Evolutionary conservation across 2,113 vertebrate genomes (phyloP).

Genomic region (Anolis sagrei): DNA sequence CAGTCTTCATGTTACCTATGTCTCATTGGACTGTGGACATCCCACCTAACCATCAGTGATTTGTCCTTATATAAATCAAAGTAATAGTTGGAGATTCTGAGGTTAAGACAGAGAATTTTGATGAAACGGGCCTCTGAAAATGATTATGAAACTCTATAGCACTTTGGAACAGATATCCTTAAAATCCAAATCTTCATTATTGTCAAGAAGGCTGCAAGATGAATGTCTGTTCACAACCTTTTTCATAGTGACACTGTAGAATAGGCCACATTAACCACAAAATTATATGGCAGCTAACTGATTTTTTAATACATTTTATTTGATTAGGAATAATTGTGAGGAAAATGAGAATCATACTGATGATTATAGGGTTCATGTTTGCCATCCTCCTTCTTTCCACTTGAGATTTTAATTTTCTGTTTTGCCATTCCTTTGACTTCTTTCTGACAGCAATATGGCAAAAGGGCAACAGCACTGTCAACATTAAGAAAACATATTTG

Average conservation of each 20-base stretch:
- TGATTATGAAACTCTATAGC: not conserved
- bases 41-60: not conserved
- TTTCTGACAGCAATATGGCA: constrained; percentile 65
- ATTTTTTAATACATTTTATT: constrained; percentile 37
- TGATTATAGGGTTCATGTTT: not conserved
- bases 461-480: constrained; percentile 64
- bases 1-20: not conserved
- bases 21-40: not conserved
- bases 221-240: not conserved
- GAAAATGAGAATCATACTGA: constrained; percentile 14
- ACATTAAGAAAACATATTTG: constrained; percentile 68
- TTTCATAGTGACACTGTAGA: not conserved
- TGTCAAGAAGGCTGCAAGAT: not conserved
- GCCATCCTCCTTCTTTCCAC: not conserved
- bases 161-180: not conserved
- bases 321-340: constrained; percentile 8
- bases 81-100: not conserved
- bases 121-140: not conserved
- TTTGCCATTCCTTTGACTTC: constrained; percentile 69
- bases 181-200: not conserved
- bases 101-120: not conserved
- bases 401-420: constrained; percentile 59
- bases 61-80: not conserved
- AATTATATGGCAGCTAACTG: not conserved
- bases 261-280: not conserved